Evolutionary conservation across 2,797 vertebrate species (phyloP).

Genomic region (Pelodytes ibericus): DNA sequence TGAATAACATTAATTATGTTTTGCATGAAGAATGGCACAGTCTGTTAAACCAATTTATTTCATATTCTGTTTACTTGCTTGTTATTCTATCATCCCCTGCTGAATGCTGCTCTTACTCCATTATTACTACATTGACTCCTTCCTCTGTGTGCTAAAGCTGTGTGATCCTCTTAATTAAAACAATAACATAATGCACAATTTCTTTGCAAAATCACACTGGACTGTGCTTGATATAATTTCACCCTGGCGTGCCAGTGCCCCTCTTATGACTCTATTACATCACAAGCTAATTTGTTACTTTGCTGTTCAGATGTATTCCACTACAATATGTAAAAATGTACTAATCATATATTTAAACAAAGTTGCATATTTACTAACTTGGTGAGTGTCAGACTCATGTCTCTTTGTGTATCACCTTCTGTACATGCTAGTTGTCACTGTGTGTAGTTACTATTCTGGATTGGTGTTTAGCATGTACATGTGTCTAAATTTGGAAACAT

Average conservation of each 20-base stretch:
- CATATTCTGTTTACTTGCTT: constrained; percentile 58
- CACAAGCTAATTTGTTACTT: constrained; percentile 15
- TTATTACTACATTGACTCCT: constrained; percentile 57
- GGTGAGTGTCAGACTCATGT: too few relatives aligned
- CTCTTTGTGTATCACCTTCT: too few relatives aligned
- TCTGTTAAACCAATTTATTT: constrained; percentile 56
- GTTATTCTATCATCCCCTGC: constrained; percentile 65
- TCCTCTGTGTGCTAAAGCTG: constrained; percentile 56
- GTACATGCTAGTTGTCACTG: too few relatives aligned
- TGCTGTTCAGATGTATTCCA: background rate
- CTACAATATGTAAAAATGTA: constrained; percentile 5
- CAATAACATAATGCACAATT: constrained; percentile 46
- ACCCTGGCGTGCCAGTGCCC: background rate
- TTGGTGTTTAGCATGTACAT: too few relatives aligned
- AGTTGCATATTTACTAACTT: too few relatives aligned
- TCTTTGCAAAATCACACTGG: constrained; percentile 49
- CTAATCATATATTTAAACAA: too few relatives aligned
- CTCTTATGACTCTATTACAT: constrained; percentile 32
- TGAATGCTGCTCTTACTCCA: constrained; percentile 59
- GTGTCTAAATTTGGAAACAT: too few relatives aligned
- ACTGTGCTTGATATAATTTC: constrained; percentile 25
- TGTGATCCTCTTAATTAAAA: constrained; percentile 56
- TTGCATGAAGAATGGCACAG: constrained; percentile 58
- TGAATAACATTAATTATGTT: constrained; percentile 62
- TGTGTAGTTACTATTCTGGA: too few relatives aligned